Evolutionary conservation across 2,113 vertebrate species (phyloP), one percentile per base, ranked within the genome.

Genomic region (Charina bottae): DNA sequence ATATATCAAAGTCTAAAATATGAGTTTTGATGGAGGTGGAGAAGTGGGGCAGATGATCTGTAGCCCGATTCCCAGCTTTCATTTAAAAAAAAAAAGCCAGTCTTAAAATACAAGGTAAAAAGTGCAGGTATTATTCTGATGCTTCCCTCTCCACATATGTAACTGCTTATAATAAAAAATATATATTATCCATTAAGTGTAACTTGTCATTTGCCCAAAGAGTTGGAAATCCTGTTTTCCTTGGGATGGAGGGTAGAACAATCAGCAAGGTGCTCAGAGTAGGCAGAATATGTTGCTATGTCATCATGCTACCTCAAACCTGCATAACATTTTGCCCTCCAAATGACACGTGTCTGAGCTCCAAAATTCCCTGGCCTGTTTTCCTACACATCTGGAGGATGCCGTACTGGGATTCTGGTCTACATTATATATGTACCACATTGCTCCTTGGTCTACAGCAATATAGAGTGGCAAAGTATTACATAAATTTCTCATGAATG

Each of bases 381-480:
- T 42, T 42, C 42, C 42, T 42, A 42, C 42, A 42, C 42, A 42
- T 42, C 42, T 62, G 60, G 24, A 28, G 60, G 24, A 62, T 62
- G 60, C 60, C 24, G 11, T 28, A 26, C 9, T 26, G 60, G 60
- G 11, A 62, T 62, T 62, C 60, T 62, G 60, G 26, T 62, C 60
- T 62, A 62, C 60, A 62, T 26, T 62, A 62, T 62, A 62, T 62
- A 26, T 62, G 60, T 26, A 62, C 11, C 2, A 62, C 24, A 11
- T 62, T 62, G 24, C 24, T 62, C 60, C 60, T 62, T 62, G 24
- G 60, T 24, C 60, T 24, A 28, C 2, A 62, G 60, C 60, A 62
- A 26, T 62, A 28, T 26, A 62, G 26, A 62, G 60, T 11, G 24
- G 9, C 60, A 1, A 0, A 0, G 49, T 42, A 42, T 42, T 42